A percentile compares a stretch with the other conserved stretches of the same genome.
Conservation (phyloP, 2,888 invertebrate genomes). For the Hyposoter dolosus region DNA sequence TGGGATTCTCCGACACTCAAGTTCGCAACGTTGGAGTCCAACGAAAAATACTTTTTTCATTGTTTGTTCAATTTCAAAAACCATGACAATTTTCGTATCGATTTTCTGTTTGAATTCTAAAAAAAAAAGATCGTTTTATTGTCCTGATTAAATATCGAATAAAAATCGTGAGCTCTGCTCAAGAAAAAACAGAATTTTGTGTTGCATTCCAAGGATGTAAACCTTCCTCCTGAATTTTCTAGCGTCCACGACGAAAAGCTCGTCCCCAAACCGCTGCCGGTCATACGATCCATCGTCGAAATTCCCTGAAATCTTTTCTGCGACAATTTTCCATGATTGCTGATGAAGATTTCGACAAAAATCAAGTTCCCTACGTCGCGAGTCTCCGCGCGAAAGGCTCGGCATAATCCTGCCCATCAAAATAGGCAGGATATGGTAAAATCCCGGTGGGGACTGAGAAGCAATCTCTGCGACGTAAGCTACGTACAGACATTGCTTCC, state of each 20-base stretch:
- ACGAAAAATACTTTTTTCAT: too few relatives aligned
- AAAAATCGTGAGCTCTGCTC: too few relatives aligned
- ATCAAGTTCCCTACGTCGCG: neutral
- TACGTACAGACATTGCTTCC: neutral
- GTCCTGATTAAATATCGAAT: too few relatives aligned
- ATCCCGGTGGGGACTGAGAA: constrained; percentile 24
- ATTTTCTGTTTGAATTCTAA: neutral
- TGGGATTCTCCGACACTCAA: constrained; percentile 27
- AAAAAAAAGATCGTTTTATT: too few relatives aligned
- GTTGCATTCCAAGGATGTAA: neutral
- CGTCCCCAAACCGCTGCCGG: too few relatives aligned
- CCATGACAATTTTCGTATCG: too few relatives aligned
- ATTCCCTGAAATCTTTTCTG: too few relatives aligned
- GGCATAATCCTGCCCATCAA: neutral
- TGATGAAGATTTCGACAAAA: neutral
- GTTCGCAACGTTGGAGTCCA: too few relatives aligned
- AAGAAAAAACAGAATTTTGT: too few relatives aligned
- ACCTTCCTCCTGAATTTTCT: neutral
- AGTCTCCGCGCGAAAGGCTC: neutral
- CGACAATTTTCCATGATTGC: neutral
- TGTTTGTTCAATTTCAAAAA: too few relatives aligned
- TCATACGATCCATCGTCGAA: too few relatives aligned
- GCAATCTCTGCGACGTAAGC: neutral
- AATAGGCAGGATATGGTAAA: constrained; percentile 4
- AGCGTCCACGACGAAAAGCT: too few relatives aligned